These are phyloP conservation scores for Hepsetus odoe DNA, from an alignment of 2,113 vertebrate genomes.

Conservation along the genomic window DNA sequence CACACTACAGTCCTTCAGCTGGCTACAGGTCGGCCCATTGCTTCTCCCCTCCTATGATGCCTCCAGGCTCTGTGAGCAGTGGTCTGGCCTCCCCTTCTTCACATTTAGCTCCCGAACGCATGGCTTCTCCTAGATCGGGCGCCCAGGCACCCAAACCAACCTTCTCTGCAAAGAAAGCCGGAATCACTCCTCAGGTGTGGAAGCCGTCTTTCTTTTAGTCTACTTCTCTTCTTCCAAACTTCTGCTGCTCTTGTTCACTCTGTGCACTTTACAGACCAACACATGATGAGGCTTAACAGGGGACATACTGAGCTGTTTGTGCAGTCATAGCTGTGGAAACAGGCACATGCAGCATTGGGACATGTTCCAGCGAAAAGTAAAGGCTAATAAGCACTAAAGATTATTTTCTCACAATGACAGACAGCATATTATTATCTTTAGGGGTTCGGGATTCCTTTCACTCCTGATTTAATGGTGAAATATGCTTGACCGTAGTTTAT, in stretches of 20 bases:
- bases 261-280: slow-evolving; percentile 53
- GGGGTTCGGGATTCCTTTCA: slow-evolving; percentile 33
- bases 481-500: slow-evolving; percentile 12
- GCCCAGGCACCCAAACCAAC: slow-evolving; percentile 88
- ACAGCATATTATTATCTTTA: slow-evolving; percentile 36
- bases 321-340: slow-evolving; percentile 13
- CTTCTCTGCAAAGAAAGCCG: slow-evolving; percentile 90
- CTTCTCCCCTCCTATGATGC: slow-evolving; percentile 71
- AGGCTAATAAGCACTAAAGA: slow-evolving; percentile 16
- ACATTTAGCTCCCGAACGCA: slow-evolving; percentile 70
- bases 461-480: slow-evolving; percentile 40
- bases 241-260: slow-evolving; percentile 29
- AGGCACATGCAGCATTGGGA: not conserved
- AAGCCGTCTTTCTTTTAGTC: slow-evolving; percentile 87
- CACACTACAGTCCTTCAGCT: slow-evolving; percentile 69
- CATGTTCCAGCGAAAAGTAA: slow-evolving; percentile 33
- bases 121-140: slow-evolving; percentile 76
- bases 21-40: slow-evolving; percentile 56
- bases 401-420: slow-evolving; percentile 46
- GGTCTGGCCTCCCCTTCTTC: slow-evolving; percentile 71
- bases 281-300: slow-evolving; percentile 23
- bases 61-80: slow-evolving; percentile 55
- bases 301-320: slow-evolving; percentile 7
- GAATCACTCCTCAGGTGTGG: slow-evolving; percentile 97
- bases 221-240: slow-evolving; percentile 25